Conservation (phyloP, 1,140 invertebrate genomes). For the Aethina tumida region DNA sequence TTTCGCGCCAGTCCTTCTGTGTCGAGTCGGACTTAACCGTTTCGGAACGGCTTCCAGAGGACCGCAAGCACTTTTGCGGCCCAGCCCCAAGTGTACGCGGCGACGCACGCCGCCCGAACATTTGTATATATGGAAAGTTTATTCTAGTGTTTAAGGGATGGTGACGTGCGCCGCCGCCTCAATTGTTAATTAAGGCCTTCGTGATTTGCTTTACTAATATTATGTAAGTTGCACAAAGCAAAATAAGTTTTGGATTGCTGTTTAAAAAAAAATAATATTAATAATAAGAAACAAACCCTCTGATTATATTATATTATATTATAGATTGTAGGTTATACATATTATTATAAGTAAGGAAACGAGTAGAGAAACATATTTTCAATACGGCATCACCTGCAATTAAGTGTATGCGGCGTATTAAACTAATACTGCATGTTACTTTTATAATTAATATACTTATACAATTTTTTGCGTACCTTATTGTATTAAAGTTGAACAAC, state of each 20-base stretch:
- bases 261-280: background rate
- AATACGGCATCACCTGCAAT: slow-evolving; percentile 15
- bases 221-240: slow-evolving; percentile 5
- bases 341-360: slow-evolving; percentile 13
- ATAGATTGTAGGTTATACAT: slow-evolving; percentile 12
- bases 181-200: slow-evolving; percentile 10
- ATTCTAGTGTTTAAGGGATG: slow-evolving; percentile 8
- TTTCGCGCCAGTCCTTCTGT: slow-evolving; percentile 8
- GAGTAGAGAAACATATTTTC: slow-evolving; percentile 16
- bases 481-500: slow-evolving; percentile 7
- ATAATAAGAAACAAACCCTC: slow-evolving; percentile 18
- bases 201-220: slow-evolving; percentile 11
- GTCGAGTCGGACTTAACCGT: slow-evolving; percentile 9
- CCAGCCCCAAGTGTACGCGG: slow-evolving; percentile 3
- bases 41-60: slow-evolving; percentile 4
- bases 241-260: slow-evolving; percentile 1
- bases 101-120: background rate
- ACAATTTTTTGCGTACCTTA: slow-evolving; percentile 18
- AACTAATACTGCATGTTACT: slow-evolving; percentile 10
- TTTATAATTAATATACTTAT: slow-evolving; percentile 9
- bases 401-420: no score
- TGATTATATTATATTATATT: no score
- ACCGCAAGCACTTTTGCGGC: background rate
- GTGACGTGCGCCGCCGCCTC: slow-evolving; percentile 8
- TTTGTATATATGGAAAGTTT: slow-evolving; percentile 21